Conservation (phyloP, 2,797 vertebrate genomes). For the Pseudochirops corinnae region DNA sequence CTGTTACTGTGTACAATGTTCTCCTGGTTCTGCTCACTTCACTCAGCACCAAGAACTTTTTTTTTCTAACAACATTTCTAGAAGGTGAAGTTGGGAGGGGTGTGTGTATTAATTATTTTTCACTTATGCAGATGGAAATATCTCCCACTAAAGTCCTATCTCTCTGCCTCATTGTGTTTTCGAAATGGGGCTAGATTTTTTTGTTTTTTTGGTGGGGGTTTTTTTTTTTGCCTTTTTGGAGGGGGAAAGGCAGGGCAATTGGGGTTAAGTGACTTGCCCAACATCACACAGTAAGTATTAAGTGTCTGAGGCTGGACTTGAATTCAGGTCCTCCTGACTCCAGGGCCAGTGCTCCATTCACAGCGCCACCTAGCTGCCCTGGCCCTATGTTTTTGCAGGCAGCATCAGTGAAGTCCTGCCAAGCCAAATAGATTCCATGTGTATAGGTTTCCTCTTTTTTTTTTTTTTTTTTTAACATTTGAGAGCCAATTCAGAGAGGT, state of each 20-base stretch:
- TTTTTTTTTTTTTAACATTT: neutral
- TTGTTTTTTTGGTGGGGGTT: too few species aligned
- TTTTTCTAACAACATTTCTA: neutral
- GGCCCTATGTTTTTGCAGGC: neutral
- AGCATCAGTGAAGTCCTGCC: neutral
- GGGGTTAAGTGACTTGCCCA: too few species aligned
- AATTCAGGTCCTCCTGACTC: too few species aligned
- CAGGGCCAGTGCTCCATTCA: too few species aligned
- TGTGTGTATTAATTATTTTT: neutral
- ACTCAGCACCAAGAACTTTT: neutral
- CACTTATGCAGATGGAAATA: neutral
- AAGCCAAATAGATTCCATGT: neutral
- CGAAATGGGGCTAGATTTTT: neutral
- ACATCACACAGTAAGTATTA: too few species aligned
- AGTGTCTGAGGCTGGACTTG: too few species aligned
- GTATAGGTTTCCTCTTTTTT: neutral
- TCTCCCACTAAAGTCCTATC: neutral
- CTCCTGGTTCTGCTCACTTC: too few species aligned
- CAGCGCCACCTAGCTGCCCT: too few species aligned
- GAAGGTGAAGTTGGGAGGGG: neutral
- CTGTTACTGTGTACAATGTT: too few species aligned
- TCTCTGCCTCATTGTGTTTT: neutral
- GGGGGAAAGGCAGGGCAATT: too few species aligned
- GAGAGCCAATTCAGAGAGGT: neutral
- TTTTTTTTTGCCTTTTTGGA: too few species aligned